Evolutionary conservation across 2,797 vertebrate genomes (phyloP).

Genomic region (Xiphorhynchus erythropygius): DNA sequence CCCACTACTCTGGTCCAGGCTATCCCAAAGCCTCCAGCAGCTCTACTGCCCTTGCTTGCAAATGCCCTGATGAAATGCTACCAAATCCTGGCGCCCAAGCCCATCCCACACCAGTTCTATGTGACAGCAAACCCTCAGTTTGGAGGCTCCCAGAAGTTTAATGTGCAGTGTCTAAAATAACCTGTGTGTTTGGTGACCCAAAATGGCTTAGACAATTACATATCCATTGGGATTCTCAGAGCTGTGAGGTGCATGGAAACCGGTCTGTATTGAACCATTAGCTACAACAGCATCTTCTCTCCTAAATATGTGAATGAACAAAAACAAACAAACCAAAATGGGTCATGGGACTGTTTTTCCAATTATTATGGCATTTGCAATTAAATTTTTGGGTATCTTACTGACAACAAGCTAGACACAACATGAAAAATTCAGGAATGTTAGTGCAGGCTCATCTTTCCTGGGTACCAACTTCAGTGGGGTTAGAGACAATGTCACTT

Average conservation of each 20-base stretch:
- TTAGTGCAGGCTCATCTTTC: not conserved
- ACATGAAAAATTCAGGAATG: not conserved
- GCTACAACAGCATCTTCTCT: conserved; percentile 12
- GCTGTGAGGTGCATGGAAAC: not conserved
- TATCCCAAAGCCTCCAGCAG: not conserved
- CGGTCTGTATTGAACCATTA: not conserved
- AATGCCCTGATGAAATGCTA: not conserved
- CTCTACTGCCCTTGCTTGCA: not conserved
- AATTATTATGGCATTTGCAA: not conserved
- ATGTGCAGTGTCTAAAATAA: conserved; percentile 25
- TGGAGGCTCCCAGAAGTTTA: not conserved
- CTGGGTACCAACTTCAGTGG: not conserved
- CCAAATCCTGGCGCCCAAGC: not conserved
- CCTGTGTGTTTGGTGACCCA: not conserved
- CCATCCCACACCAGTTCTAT: not conserved
- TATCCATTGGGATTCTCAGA: not conserved
- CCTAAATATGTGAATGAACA: not conserved
- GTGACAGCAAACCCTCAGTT: not conserved
- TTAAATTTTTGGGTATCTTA: not conserved
- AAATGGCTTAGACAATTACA: not conserved
- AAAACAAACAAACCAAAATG: not conserved
- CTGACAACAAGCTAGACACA: not conserved
- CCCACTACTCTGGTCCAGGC: accelerated
- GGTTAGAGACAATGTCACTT: not conserved
- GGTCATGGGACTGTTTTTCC: not conserved